Base-by-base conservation (phyloP, 2,113 vertebrate genomes). In the Nyctibius bracteatus region DNA sequence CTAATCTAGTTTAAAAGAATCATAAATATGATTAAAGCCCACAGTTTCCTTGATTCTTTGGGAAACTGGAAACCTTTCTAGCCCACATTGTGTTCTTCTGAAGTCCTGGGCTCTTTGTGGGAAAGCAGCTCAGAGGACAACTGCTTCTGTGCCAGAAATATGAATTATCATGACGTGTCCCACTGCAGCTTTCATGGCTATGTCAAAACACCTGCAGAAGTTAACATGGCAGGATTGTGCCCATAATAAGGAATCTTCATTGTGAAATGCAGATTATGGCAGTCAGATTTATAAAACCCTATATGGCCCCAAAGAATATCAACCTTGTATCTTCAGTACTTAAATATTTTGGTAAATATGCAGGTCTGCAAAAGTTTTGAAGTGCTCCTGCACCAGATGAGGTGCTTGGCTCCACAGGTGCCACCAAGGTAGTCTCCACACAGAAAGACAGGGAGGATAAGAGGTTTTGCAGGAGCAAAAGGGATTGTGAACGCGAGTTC, bases 1-100 rank as follows among this genome's bases (percentile, higher is more conserved):
- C 81, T 96, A 95, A 97, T 95, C 93, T 86, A 83, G 85, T 97
- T 96, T 94, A 95, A 96, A 96, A 80, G 44, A 77, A 93, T 85
- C 84, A 71, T 92, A 97, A 97, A 97, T 82, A 88, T 51, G 91
- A 82, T 87, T 92, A 92, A 96, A 92, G 89, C 14, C 37, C 22
- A 27, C 12, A 20, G 75, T 55, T 52, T 84, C 57, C 81, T 95
- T 95, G 82, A 65, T 87, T 92, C 73, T 95, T 93, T 92, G 89
- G 55, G 84, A 95, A 97, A 97, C 94, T 90, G 59, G 47, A 92
- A 96, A 82, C 54, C 21, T 27, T 88, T 83, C 71, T 73, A 58
- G 3, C 59, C 73, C 7, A 30, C 4, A 0, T 61, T 51, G 31
- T 16, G 63, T 58, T 82, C 55, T 71, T 84, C 81, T 62, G 57